phyloP scores from a whole-genome alignment of 2,113 vertebrate species.

The Steatornis caripensis region DNA sequence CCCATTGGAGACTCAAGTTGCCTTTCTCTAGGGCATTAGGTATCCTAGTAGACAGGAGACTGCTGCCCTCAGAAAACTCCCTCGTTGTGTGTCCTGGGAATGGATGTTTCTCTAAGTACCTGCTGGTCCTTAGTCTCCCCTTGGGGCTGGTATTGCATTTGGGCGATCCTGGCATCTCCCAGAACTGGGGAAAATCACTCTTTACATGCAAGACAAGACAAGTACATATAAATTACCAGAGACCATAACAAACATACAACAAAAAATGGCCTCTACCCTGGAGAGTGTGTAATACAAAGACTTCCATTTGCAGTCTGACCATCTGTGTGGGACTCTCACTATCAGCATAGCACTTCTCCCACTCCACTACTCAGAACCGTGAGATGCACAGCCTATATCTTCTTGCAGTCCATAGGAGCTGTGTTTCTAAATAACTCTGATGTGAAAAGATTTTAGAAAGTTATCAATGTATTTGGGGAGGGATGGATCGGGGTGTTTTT shows the following conservation, averaged over 20 bases:
- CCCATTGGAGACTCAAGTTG: background rate
- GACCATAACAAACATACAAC: accelerated
- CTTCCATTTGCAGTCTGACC: background rate
- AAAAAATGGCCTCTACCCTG: background rate
- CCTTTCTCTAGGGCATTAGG: background rate
- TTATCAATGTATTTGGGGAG: background rate
- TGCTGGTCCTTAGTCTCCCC: background rate
- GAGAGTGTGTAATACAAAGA: background rate
- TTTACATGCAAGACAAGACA: accelerated
- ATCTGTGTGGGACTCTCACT: no score
- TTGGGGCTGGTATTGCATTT: background rate
- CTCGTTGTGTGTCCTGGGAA: accelerated
- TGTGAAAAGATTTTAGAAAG: background rate
- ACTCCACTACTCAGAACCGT: background rate
- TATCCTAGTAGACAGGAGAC: background rate
- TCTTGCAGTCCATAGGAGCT: background rate
- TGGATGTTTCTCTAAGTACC: accelerated
- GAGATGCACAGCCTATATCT: background rate
- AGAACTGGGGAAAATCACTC: background rate
- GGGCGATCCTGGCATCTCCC: background rate
- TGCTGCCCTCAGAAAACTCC: background rate
- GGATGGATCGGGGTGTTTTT: no score
- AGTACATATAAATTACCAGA: background rate
- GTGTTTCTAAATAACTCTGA: background rate
- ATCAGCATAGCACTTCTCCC: background rate